A percentile compares a stretch with the other conserved stretches of the same genome.
phyloP scores from a whole-genome alignment of 2,113 vertebrate species.

The Rhea americana region DNA sequence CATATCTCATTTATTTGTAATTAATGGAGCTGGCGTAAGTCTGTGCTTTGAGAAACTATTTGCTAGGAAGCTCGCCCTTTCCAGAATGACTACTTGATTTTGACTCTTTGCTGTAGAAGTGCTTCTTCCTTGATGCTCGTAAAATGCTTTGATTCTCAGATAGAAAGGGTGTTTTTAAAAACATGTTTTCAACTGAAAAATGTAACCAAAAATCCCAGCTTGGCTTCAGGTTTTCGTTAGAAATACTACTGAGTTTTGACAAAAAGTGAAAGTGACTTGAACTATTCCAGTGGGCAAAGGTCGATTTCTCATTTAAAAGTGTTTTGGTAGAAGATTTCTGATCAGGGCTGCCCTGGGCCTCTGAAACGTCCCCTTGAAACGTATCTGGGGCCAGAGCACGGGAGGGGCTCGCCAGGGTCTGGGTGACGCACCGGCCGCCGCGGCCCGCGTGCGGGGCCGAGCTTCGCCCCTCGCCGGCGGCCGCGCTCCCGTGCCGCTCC shows the following conservation, averaged over 20 bases:
- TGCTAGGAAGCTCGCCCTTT: fast-evolving
- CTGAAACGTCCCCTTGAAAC: not conserved
- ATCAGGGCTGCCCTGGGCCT: not conserved
- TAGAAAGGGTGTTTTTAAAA: not conserved
- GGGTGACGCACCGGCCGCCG: fast-evolving
- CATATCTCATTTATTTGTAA: not conserved
- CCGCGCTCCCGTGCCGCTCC: fast-evolving
- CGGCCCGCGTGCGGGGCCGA: not conserved
- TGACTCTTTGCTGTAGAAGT: not conserved
- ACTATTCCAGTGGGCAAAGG: not conserved
- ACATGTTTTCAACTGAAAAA: not conserved
- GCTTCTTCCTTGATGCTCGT: not conserved
- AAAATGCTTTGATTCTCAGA: not conserved
- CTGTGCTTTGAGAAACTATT: not conserved
- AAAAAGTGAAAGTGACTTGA: not conserved
- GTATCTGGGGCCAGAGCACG: not conserved
- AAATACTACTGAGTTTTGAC: not conserved
- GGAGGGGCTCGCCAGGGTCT: not conserved
- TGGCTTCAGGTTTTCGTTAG: not conserved
- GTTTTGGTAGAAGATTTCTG: not conserved
- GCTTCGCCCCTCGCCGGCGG: not conserved
- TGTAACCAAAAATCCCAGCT: not conserved
- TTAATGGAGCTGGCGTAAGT: not conserved
- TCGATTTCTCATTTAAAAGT: not conserved
- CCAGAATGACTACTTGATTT: not conserved